Base-by-base conservation (phyloP, 2,113 vertebrate species). In the Clarias magur region DNA sequence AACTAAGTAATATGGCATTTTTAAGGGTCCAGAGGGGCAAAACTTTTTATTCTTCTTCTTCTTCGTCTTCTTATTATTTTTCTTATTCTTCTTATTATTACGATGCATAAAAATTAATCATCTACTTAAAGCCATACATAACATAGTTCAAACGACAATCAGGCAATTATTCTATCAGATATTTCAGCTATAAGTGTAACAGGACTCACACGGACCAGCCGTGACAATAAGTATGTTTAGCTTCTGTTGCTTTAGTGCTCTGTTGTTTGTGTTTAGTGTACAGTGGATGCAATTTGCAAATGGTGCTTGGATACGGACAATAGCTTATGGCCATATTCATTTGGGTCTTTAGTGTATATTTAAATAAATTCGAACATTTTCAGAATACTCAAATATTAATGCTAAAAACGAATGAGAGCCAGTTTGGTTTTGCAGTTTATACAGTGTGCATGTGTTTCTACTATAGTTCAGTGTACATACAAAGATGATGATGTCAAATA, bases 231-330 rank as follows among this genome's bases (percentile, higher is more conserved):
- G 56, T 23, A 60, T 60, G 30, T 60, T 60, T 0, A 59, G 4
- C 2, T 21, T 11, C 79, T 60, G 30, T 34, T 80, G 54, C 54
- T 27, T 80, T 79, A 16, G 34, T 70, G 8, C 56, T 27, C 13
- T 60, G 79, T 8, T 81, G 3, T 80, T 80, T 62, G 17, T 63
- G 59, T 81, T 81, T 63, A 62, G n/a, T 59, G 53, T 80, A 59
- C n/a, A 80, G 25, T 1, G 3, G 30, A 42, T 42, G 10, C 13
- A 12, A 59, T 60, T 80, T 59, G 56, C 10, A 63, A 82, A 82
- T 82, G 30, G 59, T 42, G 76, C 54, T 34, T 38, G n/a, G 19
- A 21, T 80, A 27, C 27, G 15, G 17, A 81, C 27, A n/a, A 30
- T 53, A 57, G 25, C 15, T 79, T 79, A 27, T 2, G 25, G 27